Evolutionary conservation across 2,888 invertebrate species (phyloP).

Genomic region (Reticulitermes lucifugus): DNA sequence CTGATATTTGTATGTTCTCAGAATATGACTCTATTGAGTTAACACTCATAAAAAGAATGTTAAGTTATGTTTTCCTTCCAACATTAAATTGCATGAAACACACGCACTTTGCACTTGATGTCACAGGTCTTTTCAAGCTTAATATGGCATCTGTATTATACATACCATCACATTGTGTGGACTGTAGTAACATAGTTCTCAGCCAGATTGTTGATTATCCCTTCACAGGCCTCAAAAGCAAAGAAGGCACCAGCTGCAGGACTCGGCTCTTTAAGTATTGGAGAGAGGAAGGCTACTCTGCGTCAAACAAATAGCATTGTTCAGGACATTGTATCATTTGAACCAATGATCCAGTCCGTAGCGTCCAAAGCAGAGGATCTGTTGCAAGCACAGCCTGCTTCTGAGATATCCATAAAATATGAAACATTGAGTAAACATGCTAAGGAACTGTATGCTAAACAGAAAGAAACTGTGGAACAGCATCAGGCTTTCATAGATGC

Average conservation of each 20-base stretch:
- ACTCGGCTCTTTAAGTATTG: conserved; percentile 81
- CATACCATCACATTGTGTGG: too few species aligned
- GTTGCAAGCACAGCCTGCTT: conserved; percentile 90
- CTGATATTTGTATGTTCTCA: too few species aligned
- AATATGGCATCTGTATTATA: too few species aligned
- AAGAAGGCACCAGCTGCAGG: conserved; percentile 81
- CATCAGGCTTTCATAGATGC: conserved; percentile 93
- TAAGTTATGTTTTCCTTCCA: too few species aligned
- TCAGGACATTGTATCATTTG: conserved; percentile 96
- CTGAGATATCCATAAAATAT: conserved; percentile 92
- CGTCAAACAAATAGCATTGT: conserved; percentile 94
- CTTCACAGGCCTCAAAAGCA: conserved; percentile 72
- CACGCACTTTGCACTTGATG: too few species aligned
- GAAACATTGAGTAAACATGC: conserved; percentile 91
- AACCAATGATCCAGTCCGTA: conserved; percentile 97
- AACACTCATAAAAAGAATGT: too few species aligned
- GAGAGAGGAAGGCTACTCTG: conserved; percentile 89
- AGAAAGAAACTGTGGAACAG: conserved; percentile 89
- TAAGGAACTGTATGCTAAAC: conserved; percentile 88
- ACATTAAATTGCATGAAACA: too few species aligned
- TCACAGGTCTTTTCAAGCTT: too few species aligned
- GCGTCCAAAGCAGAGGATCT: conserved; percentile 93
- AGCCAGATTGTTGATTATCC: background rate
- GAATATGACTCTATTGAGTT: too few species aligned
- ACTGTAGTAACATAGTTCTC: too few species aligned